These are phyloP conservation scores for Tineola bisselliella DNA, from an alignment of 2,888 invertebrate species.

Conservation along the genomic window DNA sequence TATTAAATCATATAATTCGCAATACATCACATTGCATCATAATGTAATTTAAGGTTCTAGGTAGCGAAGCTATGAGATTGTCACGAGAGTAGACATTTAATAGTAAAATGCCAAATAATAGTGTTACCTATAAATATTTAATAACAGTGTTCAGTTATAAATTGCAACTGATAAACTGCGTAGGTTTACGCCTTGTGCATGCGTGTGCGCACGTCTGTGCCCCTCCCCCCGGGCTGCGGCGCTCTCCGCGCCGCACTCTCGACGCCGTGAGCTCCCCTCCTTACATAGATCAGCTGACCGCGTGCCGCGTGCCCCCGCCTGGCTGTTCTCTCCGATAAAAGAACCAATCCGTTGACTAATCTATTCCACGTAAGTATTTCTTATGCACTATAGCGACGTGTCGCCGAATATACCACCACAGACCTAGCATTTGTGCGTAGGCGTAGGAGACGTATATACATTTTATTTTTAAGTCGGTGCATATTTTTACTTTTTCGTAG, in stretches of 20 bases:
- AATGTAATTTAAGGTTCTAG: too few relatives aligned
- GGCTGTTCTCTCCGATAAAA: background rate
- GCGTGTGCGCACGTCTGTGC: background rate
- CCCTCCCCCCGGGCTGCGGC: conserved; percentile 15
- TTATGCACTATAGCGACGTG: background rate
- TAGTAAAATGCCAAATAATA: too few relatives aligned
- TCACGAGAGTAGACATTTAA: too few relatives aligned
- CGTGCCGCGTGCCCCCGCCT: conserved; percentile 5
- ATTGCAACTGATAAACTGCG: background rate
- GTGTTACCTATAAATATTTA: too few relatives aligned
- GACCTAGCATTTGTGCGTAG: background rate
- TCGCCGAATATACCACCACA: background rate
- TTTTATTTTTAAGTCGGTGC: background rate
- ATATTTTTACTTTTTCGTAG: too few relatives aligned
- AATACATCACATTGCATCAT: too few relatives aligned
- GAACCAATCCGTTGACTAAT: background rate
- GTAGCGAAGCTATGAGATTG: too few relatives aligned
- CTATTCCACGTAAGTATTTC: background rate
- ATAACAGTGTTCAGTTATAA: too few relatives aligned
- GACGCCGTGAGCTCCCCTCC: background rate
- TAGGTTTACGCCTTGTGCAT: conserved; percentile 3
- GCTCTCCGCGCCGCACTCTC: conserved; percentile 18
- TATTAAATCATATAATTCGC: too few relatives aligned
- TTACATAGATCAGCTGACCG: conserved; percentile 12
- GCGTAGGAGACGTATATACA: background rate